Conservation (phyloP, 2,113 vertebrate species). For the Carassius gibelio region DNA sequence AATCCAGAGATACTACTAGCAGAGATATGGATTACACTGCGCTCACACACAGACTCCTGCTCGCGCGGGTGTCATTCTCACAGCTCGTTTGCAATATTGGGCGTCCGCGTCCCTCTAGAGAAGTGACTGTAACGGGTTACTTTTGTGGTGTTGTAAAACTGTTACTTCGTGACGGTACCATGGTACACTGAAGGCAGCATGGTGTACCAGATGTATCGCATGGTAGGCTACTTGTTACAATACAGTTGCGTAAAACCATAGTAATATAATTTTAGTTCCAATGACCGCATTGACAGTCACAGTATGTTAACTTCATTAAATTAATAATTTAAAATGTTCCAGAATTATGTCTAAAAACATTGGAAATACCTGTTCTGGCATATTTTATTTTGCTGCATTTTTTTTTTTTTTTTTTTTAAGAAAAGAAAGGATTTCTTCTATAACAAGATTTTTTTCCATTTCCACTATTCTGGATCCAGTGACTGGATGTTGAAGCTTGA, state of each 20-base stretch:
- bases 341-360: neutral
- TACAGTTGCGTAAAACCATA: neutral
- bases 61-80: slow-evolving; percentile 54
- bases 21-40: slow-evolving; percentile 4
- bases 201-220: neutral
- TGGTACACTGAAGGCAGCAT: neutral
- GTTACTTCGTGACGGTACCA: neutral
- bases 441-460: no score
- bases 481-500: neutral
- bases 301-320: neutral
- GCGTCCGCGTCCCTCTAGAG: neutral
- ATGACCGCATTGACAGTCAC: neutral
- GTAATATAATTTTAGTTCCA: neutral
- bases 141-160: neutral
- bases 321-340: neutral
- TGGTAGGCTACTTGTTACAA: neutral
- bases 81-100: slow-evolving; percentile 10
- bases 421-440: neutral
- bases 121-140: neutral
- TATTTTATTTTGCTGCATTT: neutral
- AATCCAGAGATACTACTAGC: slow-evolving; percentile 32
- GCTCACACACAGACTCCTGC: slow-evolving; percentile 52
- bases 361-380: neutral
- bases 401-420: neutral
- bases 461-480: neutral